Conservation (phyloP, 2,888 invertebrate genomes). For the Polietes domitor region DNA sequence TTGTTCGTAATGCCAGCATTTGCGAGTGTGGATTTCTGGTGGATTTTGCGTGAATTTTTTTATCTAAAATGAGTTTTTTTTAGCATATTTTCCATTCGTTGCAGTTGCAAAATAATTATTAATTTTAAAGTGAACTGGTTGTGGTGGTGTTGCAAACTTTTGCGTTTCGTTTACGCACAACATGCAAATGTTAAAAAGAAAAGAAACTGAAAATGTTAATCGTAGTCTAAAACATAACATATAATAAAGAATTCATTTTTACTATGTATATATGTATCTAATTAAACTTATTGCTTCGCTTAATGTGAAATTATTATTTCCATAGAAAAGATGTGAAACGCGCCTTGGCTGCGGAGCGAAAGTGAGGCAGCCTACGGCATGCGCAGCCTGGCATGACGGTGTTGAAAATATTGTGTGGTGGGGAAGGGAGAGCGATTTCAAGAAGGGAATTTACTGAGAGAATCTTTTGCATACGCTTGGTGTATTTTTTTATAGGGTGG, state of each 20-base stretch:
- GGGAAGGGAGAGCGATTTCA: no score
- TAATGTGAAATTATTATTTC: conserved; percentile 15
- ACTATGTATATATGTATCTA: conserved; percentile 15
- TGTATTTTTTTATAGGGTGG: no score
- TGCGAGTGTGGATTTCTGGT: not conserved
- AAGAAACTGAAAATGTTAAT: conserved; percentile 4
- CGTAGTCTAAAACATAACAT: conserved; percentile 17
- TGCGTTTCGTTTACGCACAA: not conserved
- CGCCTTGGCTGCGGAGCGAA: no score
- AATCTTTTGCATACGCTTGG: no score
- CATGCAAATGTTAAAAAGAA: conserved; percentile 7
- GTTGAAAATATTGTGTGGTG: no score
- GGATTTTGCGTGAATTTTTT: not conserved
- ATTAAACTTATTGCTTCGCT: not conserved
- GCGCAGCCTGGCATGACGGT: no score
- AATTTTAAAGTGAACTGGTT: not conserved
- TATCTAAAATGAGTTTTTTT: not conserved
- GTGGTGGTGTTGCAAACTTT: not conserved
- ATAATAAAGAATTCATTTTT: conserved; percentile 32
- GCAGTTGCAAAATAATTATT: conserved; percentile 3
- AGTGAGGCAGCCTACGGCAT: no score
- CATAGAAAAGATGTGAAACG: no score
- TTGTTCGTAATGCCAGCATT: not conserved
- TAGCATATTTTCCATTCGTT: not conserved
- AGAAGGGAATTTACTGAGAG: no score